Evolutionary conservation across 1,140 invertebrate genomes (phyloP).

Genomic region (Triops longicaudatus): DNA sequence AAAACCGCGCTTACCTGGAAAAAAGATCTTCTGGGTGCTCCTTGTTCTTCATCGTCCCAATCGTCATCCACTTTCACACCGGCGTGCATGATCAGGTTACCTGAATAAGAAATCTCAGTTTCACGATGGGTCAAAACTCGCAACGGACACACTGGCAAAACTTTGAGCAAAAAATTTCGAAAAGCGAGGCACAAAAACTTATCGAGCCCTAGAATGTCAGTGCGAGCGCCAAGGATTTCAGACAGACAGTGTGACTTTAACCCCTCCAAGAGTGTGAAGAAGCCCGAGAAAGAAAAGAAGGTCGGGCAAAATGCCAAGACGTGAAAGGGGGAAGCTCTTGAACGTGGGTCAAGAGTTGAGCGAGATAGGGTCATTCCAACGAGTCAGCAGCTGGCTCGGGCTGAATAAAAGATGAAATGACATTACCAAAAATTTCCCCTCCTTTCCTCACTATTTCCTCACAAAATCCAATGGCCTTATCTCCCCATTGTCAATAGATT

Average conservation of each 20-base stretch:
- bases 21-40: neutral
- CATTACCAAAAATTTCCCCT: neutral
- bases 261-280: neutral
- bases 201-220: neutral
- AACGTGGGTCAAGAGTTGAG: constrained; percentile 1
- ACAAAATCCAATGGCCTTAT: no score
- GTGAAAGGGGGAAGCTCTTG: neutral
- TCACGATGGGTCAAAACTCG: no score
- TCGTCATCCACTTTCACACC: constrained; percentile 1
- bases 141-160: no score
- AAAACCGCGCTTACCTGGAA: neutral
- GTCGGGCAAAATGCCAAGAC: neutral
- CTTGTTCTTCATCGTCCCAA: neutral
- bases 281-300: neutral
- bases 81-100: neutral
- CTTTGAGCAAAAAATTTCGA: no score
- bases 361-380: neutral
- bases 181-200: neutral
- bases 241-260: neutral
- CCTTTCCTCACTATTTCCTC: no score
- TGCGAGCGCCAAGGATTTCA: neutral
- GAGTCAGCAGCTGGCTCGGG: constrained; percentile 13
- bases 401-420: neutral
- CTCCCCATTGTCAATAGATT: no score
- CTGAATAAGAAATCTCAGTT: neutral